phyloP scores from a whole-genome alignment of 2,113 vertebrate species.

The Lagopus leucura region DNA sequence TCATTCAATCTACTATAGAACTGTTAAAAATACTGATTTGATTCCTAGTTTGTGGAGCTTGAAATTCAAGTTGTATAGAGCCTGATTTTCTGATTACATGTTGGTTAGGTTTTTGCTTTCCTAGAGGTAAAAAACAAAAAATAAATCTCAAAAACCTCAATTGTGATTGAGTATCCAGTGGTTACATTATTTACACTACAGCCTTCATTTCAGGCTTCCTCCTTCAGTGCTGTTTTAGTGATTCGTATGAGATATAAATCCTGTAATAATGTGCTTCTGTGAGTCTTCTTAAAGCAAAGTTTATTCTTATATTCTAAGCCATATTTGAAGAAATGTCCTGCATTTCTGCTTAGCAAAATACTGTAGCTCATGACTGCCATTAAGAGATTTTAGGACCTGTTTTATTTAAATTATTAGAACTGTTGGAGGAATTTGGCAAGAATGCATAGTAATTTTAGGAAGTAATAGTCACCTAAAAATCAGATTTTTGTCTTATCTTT shows the following conservation, averaged over 20 bases:
- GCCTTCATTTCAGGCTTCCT: slow-evolving; percentile 22
- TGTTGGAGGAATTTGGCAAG: neutral
- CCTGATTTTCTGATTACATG: neutral
- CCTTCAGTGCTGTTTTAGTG: slow-evolving; percentile 20
- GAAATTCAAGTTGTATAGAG: neutral
- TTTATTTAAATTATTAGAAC: neutral
- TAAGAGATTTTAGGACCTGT: neutral
- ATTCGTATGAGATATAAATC: slow-evolving; percentile 20
- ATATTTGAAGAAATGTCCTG: neutral
- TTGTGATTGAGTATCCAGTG: neutral
- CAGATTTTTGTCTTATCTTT: neutral
- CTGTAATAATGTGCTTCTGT: slow-evolving; percentile 5
- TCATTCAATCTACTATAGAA: neutral
- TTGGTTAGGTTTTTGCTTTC: neutral
- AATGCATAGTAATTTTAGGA: neutral
- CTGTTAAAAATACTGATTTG: neutral
- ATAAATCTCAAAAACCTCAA: neutral
- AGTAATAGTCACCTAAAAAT: neutral
- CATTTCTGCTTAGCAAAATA: neutral
- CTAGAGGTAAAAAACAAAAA: neutral
- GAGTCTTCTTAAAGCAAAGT: slow-evolving; percentile 16
- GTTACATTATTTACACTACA: neutral
- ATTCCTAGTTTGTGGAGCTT: neutral
- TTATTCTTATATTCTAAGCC: neutral
- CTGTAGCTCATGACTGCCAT: rapidly evolving